Evolutionary conservation across 1,140 invertebrate species (phyloP), one percentile per base, ranked within the genome.

Genomic region (Cepaea nemoralis): DNA sequence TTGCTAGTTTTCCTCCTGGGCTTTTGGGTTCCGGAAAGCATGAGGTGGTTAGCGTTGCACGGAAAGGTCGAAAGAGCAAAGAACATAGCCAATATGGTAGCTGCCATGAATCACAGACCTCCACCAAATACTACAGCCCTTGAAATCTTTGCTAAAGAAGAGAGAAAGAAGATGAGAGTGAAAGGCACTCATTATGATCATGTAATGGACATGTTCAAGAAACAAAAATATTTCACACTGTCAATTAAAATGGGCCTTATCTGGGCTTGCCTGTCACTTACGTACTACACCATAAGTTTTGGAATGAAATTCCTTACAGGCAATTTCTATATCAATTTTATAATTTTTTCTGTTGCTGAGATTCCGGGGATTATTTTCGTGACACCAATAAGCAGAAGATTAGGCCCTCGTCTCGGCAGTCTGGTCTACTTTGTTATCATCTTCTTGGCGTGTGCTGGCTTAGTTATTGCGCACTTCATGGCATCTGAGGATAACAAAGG

Each of bases 1-100:
- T 31, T 74, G 6, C 19, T 78, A 35, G 31, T 37, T 50, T 78
- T 79, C 35, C 27, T 74, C 19, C 40, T 50, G 19, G 69, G 63
- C 0, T 77, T 59, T 71, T 80, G 42, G 66, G 79, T 87, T n/a
- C 87, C 87, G 14, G 87, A 88, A 55, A 86, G 85, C 40, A 40
- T 85, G 24, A 83, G 87, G 31, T 88, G 86, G 86, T 59, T 88
- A 40, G 76, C 82, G 24, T 66, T 76, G 0, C 85, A 83, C 63
- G 83, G 85, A 3, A 79, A 82, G 12, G 66, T 83, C 48, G 71
- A 84, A 24, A 82, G 87, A 37, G 86, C 86, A 0, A 82, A 84
- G 27, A 27, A 70, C 33, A 79, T 87, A 22, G 40, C 86, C 16
- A 39, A 69, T 24, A 27, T 59, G 59, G 83, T 86, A 16, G 86